Evolutionary conservation across 2,888 invertebrate species (phyloP).

Genomic region (Pachydiplax longipennis): DNA sequence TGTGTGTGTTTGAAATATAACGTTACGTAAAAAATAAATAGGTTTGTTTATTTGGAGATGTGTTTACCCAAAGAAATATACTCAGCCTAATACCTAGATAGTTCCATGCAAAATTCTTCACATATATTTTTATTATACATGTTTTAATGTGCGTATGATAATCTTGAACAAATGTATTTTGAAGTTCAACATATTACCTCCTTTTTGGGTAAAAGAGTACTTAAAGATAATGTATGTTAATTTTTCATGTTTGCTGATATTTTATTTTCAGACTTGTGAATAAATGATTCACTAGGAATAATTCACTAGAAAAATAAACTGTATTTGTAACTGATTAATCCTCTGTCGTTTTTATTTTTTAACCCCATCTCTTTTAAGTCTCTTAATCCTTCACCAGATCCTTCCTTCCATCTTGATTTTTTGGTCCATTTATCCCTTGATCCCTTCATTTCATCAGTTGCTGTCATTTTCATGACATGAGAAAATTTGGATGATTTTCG

Average conservation of each 20-base stretch:
- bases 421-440: not conserved
- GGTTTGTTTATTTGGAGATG: slow-evolving; percentile 52
- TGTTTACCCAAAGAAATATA: slow-evolving; percentile 52
- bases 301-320: slow-evolving; percentile 52
- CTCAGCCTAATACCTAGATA: slow-evolving; percentile 52
- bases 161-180: slow-evolving; percentile 53
- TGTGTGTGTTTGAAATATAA: slow-evolving; percentile 52
- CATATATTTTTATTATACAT: slow-evolving; percentile 54
- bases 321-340: slow-evolving; percentile 51
- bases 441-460: not conserved
- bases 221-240: slow-evolving; percentile 53
- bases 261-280: slow-evolving; percentile 53
- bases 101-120: slow-evolving; percentile 53
- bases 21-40: slow-evolving; percentile 51
- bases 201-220: slow-evolving; percentile 53
- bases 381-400: not conserved
- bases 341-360: slow-evolving; percentile 41
- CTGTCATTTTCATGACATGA: not conserved
- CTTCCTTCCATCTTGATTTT: not conserved
- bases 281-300: slow-evolving; percentile 52
- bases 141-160: slow-evolving; percentile 54
- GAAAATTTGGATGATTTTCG: not conserved
- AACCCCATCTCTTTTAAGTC: not conserved
- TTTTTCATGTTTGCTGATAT: slow-evolving; percentile 53
- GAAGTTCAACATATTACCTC: slow-evolving; percentile 53